Percentiles rank a stretch among this genome's conserved stretches.
Evolutionary conservation across 2,113 vertebrate species (phyloP).

Genomic region (Erythrocercus mccallii): DNA sequence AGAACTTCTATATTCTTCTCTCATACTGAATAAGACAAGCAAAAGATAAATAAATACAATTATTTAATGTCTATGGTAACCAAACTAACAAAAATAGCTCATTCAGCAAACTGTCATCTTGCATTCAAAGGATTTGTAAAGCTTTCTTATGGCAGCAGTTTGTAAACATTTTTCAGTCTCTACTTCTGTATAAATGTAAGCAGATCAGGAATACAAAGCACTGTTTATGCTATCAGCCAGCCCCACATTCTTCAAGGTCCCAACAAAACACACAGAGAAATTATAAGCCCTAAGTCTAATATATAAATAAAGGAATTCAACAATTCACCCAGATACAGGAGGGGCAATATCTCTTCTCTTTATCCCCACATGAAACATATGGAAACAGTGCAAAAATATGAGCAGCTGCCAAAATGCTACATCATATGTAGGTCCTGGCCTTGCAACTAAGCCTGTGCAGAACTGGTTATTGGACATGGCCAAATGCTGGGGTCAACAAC

Average conservation of each 20-base stretch:
- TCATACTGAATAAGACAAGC: conserved; percentile 4
- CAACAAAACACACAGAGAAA: background rate
- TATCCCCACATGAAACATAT: background rate
- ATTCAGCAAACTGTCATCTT: conserved; percentile 14
- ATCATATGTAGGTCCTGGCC: background rate
- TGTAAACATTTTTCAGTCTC: background rate
- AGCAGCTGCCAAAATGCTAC: background rate
- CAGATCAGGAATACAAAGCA: conserved; percentile 17
- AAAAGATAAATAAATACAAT: background rate
- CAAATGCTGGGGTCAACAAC: background rate
- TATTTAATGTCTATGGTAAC: background rate
- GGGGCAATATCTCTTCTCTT: background rate
- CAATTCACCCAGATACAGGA: background rate
- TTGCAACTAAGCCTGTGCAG: background rate
- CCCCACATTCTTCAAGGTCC: background rate
- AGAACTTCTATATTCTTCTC: background rate
- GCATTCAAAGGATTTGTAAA: conserved; percentile 36
- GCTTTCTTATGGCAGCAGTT: conserved; percentile 16
- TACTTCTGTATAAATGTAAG: conserved; percentile 10
- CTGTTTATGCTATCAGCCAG: background rate
- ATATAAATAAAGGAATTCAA: background rate
- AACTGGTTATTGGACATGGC: background rate
- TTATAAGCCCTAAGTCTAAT: background rate
- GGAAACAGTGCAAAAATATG: background rate
- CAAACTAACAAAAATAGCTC: background rate